These are phyloP conservation scores for Perodicticus potto DNA, from an alignment of 2,797 vertebrate genomes.

Conservation along the genomic window DNA sequence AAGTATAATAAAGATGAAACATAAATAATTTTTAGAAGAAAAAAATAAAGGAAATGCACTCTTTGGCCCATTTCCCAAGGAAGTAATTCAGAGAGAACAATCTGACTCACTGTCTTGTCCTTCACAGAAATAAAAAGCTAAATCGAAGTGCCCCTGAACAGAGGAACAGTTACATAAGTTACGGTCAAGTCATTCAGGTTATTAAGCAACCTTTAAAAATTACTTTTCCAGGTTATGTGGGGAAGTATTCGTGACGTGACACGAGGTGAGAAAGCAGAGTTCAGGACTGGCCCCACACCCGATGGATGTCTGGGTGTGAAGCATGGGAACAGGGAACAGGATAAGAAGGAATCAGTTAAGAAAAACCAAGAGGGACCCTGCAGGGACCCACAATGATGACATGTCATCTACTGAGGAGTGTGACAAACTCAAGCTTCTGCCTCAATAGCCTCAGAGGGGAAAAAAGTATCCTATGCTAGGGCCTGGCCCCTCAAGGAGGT, in stretches of 20 bases:
- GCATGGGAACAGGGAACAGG: neutral
- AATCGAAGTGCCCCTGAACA: neutral
- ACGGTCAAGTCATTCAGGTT: neutral
- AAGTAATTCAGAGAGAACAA: slow-evolving; percentile 21
- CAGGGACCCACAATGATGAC: neutral
- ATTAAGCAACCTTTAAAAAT: neutral
- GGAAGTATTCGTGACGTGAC: neutral
- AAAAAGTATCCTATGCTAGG: neutral
- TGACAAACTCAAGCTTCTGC: neutral
- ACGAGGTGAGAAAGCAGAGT: neutral
- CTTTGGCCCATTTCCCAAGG: neutral
- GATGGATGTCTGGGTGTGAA: accelerated
- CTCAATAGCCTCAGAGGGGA: neutral
- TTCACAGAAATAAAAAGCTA: neutral
- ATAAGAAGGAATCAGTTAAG: neutral
- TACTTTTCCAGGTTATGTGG: neutral
- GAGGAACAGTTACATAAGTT: neutral
- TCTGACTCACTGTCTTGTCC: neutral
- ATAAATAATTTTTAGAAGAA: neutral
- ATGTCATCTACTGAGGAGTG: no score
- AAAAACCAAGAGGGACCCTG: neutral
- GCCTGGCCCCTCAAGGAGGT: neutral
- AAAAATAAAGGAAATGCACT: neutral
- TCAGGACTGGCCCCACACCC: neutral
- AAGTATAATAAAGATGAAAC: neutral